These are phyloP conservation scores for Oreochromis aureus DNA, from an alignment of 2,113 vertebrate genomes.

Conservation along the genomic window DNA sequence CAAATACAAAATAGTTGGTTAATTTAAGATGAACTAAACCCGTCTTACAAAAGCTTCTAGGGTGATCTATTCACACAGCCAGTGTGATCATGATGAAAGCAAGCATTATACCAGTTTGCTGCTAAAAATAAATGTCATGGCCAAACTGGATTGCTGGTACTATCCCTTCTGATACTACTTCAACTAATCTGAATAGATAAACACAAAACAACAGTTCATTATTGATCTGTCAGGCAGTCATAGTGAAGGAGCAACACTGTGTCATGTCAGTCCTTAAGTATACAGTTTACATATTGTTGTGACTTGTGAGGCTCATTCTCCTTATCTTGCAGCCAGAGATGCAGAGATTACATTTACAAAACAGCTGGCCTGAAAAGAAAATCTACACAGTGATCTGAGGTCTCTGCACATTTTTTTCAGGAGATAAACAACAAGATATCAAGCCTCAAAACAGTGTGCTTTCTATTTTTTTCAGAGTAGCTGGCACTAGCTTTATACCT, in stretches of 20 bases:
- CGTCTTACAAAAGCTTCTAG: neutral
- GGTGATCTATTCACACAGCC: neutral
- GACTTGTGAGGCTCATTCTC: neutral
- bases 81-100: neutral
- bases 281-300: neutral
- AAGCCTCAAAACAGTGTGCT: neutral
- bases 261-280: neutral
- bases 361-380: neutral
- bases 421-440: neutral
- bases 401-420: neutral
- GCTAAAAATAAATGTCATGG: neutral
- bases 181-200: neutral
- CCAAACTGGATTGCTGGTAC: neutral
- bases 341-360: neutral
- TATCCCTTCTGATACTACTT: neutral
- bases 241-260: neutral
- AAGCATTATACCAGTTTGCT: neutral
- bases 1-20: neutral
- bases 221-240: neutral
- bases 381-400: neutral
- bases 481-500: neutral
- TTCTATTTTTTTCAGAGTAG: neutral
- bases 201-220: neutral
- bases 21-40: neutral
- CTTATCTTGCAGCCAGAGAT: neutral